These are phyloP conservation scores for Coelopa frigida DNA, from an alignment of 1,140 invertebrate species.

Conservation along the genomic window DNA sequence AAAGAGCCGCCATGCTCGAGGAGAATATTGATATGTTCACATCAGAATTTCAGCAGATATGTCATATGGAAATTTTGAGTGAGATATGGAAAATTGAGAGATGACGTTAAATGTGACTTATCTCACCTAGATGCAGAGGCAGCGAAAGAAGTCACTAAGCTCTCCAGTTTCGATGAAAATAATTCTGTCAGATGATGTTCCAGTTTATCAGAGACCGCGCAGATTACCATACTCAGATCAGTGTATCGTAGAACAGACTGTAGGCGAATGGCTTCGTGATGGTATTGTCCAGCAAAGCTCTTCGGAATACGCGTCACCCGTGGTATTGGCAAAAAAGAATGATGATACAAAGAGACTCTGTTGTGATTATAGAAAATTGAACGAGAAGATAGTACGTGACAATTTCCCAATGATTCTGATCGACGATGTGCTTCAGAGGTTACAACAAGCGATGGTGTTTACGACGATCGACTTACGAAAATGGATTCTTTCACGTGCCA, in stretches of 20 bases:
- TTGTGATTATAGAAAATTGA: conserved; percentile 22
- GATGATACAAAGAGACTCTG: conserved; percentile 18
- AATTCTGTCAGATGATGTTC: background rate
- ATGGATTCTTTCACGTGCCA: no score
- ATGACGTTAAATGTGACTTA: no score
- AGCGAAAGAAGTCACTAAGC: no score
- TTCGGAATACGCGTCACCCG: background rate
- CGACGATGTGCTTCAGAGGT: conserved; percentile 10
- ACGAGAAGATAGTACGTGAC: conserved; percentile 10
- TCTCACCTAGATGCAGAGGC: no score
- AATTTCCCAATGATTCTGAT: conserved; percentile 25
- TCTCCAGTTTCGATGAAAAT: conserved; percentile 7
- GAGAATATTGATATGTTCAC: no score
- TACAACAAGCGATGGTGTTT: conserved; percentile 32
- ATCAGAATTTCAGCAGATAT: no score
- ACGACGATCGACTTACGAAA: conserved; percentile 46
- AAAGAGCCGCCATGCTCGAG: no score
- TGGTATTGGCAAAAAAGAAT: no score
- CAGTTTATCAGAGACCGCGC: conserved; percentile 1
- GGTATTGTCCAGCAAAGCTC: background rate
- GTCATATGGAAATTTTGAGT: no score
- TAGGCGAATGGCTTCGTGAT: background rate
- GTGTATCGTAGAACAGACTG: background rate
- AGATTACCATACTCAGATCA: conserved; percentile 3
- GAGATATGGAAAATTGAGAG: no score